These are phyloP conservation scores for Neocloeon triangulifer DNA, from an alignment of 1,140 invertebrate species.

Conservation along the genomic window DNA sequence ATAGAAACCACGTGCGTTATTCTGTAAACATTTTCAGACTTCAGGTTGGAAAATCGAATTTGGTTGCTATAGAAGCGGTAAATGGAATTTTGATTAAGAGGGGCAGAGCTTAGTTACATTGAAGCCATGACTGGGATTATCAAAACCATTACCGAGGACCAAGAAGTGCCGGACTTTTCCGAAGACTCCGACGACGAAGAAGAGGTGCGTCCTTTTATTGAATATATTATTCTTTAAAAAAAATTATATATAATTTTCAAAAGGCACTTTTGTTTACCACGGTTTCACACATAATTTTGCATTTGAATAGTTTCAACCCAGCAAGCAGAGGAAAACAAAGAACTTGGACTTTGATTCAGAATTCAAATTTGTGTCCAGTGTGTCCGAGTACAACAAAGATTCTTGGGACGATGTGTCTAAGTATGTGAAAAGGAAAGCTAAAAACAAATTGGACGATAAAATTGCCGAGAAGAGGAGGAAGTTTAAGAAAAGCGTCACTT, in stretches of 20 bases:
- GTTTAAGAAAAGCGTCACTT: constrained; percentile 4
- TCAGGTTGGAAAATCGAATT: too few relatives aligned
- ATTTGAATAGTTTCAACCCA: constrained; percentile 45
- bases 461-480: constrained; percentile 28
- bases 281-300: background rate
- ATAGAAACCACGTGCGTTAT: too few relatives aligned
- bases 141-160: constrained; percentile 54
- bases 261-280: background rate
- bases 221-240: constrained; percentile 1
- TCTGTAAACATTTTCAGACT: too few relatives aligned
- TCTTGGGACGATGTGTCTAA: constrained; percentile 69
- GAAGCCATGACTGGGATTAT: too few relatives aligned
- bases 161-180: constrained; percentile 49
- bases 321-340: constrained; percentile 43
- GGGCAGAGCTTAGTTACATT: too few relatives aligned
- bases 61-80: too few relatives aligned
- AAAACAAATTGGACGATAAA: constrained; percentile 65
- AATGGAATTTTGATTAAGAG: too few relatives aligned
- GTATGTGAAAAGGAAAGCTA: constrained; percentile 57
- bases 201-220: constrained; percentile 41
- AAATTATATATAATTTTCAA: background rate
- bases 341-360: constrained; percentile 46
- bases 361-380: constrained; percentile 48
- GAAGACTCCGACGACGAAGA: constrained; percentile 63
- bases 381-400: constrained; percentile 53